phyloP scores from a whole-genome alignment of 2,113 vertebrate species.

The Leucosticte australis region DNA sequence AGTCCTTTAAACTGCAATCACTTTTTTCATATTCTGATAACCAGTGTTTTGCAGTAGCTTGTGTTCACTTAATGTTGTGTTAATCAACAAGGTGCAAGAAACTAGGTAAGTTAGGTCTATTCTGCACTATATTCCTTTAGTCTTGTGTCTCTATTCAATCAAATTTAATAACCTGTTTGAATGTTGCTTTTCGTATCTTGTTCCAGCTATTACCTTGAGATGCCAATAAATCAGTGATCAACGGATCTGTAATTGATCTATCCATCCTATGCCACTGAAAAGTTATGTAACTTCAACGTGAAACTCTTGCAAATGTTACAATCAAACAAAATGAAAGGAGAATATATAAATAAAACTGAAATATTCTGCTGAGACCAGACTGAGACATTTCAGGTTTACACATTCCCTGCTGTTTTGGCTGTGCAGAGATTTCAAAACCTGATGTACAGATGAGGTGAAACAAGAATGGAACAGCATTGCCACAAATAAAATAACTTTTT shows the following conservation, averaged over 20 bases:
- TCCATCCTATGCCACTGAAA: not conserved
- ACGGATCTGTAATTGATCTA: not conserved
- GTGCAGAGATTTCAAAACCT: not conserved
- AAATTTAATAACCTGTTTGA: not conserved
- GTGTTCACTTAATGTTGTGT: not conserved
- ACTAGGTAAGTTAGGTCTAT: not conserved
- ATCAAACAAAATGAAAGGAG: not conserved
- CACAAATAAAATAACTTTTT: not conserved
- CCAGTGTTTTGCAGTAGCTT: not conserved
- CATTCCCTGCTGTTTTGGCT: not conserved
- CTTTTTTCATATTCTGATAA: not conserved
- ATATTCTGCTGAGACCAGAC: not conserved
- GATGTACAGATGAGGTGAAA: not conserved
- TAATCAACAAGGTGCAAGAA: not conserved
- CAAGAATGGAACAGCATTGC: not conserved
- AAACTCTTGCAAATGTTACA: not conserved
- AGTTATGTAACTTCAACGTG: not conserved
- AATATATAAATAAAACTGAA: not conserved
- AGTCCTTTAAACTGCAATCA: not conserved
- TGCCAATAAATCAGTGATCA: not conserved
- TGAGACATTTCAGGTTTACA: not conserved
- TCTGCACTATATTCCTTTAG: not conserved
- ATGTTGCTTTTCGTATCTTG: not conserved
- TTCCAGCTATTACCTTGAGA: not conserved
- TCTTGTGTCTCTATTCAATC: not conserved